A percentile compares a stretch with the other conserved stretches of the same genome.
Evolutionary conservation across 2,113 vertebrate species (phyloP).

Genomic region (Cinclus mexicanus): DNA sequence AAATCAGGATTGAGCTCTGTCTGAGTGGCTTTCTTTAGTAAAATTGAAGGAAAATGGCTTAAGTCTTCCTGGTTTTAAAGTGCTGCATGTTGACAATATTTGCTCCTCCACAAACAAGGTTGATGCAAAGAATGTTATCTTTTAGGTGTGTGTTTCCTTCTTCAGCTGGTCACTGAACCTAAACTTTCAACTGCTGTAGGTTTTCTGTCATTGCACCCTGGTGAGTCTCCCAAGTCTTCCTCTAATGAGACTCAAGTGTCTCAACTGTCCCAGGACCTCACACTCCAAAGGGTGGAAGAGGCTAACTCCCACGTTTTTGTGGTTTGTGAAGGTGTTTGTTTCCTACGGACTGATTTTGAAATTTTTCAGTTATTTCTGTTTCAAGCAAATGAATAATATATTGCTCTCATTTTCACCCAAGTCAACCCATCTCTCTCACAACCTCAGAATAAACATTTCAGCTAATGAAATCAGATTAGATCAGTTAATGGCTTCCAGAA

Average conservation of each 20-base stretch:
- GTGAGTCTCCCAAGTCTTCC: neutral
- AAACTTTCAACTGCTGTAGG: neutral
- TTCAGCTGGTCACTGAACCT: neutral
- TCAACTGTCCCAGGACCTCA: neutral
- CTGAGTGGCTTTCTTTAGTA: neutral
- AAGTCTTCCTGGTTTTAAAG: neutral
- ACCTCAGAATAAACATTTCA: neutral
- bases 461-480: neutral
- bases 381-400: neutral
- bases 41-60: neutral
- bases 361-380: neutral
- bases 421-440: neutral
- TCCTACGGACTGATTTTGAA: neutral
- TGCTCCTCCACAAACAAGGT: neutral
- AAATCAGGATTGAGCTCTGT: neutral
- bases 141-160: neutral
- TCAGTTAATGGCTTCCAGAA: neutral
- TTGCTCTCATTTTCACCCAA: neutral
- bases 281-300: neutral
- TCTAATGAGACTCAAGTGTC: neutral
- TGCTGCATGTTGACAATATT: fast-evolving
- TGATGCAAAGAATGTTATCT: neutral
- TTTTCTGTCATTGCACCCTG: neutral
- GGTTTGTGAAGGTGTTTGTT: neutral
- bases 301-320: neutral